Evolutionary conservation across 1,140 invertebrate genomes (phyloP).

Genomic region (Vanessa atalanta): DNA sequence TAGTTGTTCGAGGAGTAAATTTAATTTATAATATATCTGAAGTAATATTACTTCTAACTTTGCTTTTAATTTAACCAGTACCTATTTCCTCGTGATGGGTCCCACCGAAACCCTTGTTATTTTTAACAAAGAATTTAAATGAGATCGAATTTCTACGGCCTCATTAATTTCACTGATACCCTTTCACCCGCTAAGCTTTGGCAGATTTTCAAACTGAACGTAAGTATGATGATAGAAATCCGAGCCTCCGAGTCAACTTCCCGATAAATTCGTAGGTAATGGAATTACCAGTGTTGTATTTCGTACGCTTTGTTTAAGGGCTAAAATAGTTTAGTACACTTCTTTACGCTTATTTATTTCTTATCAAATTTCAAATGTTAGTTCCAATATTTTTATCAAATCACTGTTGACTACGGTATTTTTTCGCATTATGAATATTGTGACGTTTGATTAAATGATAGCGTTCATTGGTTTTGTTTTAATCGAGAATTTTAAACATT

Average conservation of each 20-base stretch:
- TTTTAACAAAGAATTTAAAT: conserved; percentile 19
- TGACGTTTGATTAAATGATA: too few relatives aligned
- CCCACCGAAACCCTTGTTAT: conserved; percentile 8
- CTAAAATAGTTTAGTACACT: background rate
- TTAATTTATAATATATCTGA: too few relatives aligned
- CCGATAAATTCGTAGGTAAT: conserved; percentile 29
- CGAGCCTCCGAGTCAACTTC: background rate
- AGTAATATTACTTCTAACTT: too few relatives aligned
- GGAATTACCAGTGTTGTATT: conserved; percentile 2
- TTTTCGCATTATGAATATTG: too few relatives aligned
- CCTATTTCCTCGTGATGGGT: background rate
- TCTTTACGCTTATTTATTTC: background rate
- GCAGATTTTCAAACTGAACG: conserved; percentile 30
- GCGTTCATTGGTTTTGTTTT: too few relatives aligned
- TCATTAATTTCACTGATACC: conserved; percentile 30
- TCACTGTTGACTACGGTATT: too few relatives aligned
- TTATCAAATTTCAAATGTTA: background rate
- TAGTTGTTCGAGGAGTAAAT: too few relatives aligned
- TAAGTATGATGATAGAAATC: conserved; percentile 19
- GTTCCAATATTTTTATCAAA: background rate
- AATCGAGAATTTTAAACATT: too few relatives aligned
- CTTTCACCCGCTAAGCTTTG: conserved; percentile 17
- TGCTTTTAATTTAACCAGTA: background rate
- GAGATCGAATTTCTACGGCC: conserved; percentile 21
- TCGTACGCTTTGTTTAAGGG: background rate